Conservation (phyloP, 53 echinoderm and acorn worm genomes). For the Temnopleurus reevesii region DNA sequence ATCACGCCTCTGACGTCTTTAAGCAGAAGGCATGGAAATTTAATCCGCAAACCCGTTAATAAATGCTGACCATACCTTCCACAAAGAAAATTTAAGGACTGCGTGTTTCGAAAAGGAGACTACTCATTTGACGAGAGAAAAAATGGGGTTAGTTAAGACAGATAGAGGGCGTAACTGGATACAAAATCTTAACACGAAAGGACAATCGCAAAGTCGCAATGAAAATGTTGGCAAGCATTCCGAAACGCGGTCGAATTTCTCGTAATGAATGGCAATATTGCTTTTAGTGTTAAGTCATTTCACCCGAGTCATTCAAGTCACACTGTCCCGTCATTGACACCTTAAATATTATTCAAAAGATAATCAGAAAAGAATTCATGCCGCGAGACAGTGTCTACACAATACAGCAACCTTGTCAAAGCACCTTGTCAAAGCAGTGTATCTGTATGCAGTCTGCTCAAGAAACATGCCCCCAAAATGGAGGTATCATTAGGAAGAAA, state of each 20-base stretch:
- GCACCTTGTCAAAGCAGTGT: neutral
- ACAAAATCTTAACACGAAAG: conserved; percentile 21
- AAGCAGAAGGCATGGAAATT: too few relatives aligned
- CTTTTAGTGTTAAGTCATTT: conserved; percentile 39
- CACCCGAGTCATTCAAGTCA: conserved; percentile 8
- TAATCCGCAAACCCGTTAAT: too few relatives aligned
- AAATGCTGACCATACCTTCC: too few relatives aligned
- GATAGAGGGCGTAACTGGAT: conserved; percentile 36
- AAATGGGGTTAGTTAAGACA: conserved; percentile 13
- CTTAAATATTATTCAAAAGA: neutral
- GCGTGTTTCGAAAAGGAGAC: neutral
- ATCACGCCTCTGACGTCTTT: too few relatives aligned
- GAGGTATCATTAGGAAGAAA: too few relatives aligned
- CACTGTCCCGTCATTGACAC: conserved; percentile 2
- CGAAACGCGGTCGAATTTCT: conserved; percentile 26
- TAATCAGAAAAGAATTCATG: conserved; percentile 18
- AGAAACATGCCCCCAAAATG: too few relatives aligned
- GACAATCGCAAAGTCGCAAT: conserved; percentile 29
- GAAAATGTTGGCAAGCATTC: conserved; percentile 11
- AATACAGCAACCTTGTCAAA: neutral
- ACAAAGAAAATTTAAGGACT: neutral
- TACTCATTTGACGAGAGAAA: neutral
- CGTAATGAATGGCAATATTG: neutral
- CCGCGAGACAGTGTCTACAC: neutral
- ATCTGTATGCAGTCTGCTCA: too few relatives aligned